Evolutionary conservation across 1,140 invertebrate species (phyloP).

Genomic region (Drosophila trapezifrons): DNA sequence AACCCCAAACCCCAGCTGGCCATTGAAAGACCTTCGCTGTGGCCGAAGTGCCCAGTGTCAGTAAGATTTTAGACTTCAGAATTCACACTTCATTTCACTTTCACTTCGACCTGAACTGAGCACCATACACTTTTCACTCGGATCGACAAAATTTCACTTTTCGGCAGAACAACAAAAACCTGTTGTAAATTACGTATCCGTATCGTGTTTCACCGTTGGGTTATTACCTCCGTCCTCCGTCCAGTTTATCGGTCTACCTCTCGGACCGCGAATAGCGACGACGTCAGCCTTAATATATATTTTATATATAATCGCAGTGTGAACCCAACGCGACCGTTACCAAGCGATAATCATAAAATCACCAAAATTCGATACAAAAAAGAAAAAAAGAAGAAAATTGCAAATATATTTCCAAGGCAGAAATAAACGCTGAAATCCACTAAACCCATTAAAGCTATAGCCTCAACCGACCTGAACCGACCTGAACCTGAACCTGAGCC

Average conservation of each 20-base stretch:
- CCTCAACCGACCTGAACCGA: not conserved
- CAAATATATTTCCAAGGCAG: not conserved
- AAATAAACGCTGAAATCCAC: not conserved
- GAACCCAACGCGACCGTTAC: constrained; percentile 1
- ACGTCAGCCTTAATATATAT: not conserved
- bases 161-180: constrained; percentile 54
- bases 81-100: constrained; percentile 34
- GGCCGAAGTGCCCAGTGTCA: not conserved
- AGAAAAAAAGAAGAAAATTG: constrained; percentile 1
- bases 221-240: not conserved
- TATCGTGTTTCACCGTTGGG: constrained; percentile 48
- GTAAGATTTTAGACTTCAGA: not conserved
- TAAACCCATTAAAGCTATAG: constrained; percentile 3
- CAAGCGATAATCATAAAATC: constrained; percentile 4
- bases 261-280: no score
- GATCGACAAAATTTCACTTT: constrained; percentile 70
- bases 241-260: not conserved
- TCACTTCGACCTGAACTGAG: constrained; percentile 47
- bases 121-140: constrained; percentile 54
- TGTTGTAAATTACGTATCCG: constrained; percentile 61
- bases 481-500: no score
- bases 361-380: constrained; percentile 3
- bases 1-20: not conserved
- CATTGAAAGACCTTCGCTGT: not conserved
- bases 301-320: no score